Conservation (phyloP, 2,888 invertebrate genomes). For the Agrotis exclamationis region DNA sequence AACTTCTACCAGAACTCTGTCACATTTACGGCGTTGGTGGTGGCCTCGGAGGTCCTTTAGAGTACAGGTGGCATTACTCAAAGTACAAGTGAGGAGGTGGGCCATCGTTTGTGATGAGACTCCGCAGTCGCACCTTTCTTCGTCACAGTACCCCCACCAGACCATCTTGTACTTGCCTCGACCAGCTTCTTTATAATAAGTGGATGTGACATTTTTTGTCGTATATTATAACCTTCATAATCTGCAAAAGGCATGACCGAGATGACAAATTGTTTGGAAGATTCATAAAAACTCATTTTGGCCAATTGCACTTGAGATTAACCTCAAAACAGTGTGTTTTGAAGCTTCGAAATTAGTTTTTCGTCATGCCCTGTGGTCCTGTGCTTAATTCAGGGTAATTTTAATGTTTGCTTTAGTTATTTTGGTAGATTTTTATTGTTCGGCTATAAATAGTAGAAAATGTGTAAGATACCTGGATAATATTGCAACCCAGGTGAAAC, state of each 20-base stretch:
- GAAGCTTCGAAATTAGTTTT: slow-evolving; percentile 4
- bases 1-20: too few species aligned
- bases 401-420: slow-evolving; percentile 5
- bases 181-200: too few species aligned
- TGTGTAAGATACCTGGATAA: background rate
- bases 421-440: background rate
- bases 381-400: background rate
- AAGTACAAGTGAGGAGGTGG: too few species aligned
- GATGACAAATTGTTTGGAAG: slow-evolving; percentile 53
- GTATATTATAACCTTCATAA: slow-evolving; percentile 47
- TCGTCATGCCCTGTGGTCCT: slow-evolving; percentile 29
- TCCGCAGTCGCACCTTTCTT: too few species aligned
- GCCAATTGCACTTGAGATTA: slow-evolving; percentile 47
- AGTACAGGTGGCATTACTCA: too few species aligned
- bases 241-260: slow-evolving; percentile 43
- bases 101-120: too few species aligned
- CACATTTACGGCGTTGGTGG: too few species aligned
- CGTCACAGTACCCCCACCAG: too few species aligned
- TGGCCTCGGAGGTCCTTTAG: too few species aligned
- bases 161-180: too few species aligned
- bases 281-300: slow-evolving; percentile 45
- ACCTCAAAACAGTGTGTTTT: slow-evolving; percentile 31
- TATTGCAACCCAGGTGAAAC: background rate
- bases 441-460: background rate
- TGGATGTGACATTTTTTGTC: background rate